phyloP scores from a whole-genome alignment of 2,888 invertebrate species.

The Alloscopus bannaensis region DNA sequence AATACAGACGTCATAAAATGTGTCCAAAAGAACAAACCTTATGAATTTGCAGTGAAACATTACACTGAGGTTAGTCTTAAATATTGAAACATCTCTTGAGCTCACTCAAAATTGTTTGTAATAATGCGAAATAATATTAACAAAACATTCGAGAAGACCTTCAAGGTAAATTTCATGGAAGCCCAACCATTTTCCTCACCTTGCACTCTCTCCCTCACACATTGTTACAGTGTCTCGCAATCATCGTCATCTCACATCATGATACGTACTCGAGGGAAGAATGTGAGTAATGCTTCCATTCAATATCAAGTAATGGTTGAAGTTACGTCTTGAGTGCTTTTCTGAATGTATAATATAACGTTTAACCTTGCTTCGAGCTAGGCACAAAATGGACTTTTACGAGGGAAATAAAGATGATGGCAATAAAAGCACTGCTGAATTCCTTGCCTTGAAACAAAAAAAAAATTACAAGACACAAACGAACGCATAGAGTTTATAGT shows the following conservation, averaged over 20 bases:
- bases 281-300: not conserved
- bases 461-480: conserved; percentile 22
- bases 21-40: no score
- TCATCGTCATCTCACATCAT: no score
- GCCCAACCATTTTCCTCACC: conserved; percentile 36
- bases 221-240: conserved; percentile 21
- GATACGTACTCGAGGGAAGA: no score
- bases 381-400: conserved; percentile 34
- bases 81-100: no score
- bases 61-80: no score
- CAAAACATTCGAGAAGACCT: conserved; percentile 25
- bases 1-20: no score
- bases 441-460: conserved; percentile 44
- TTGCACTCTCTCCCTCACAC: conserved; percentile 14
- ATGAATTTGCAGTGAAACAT: no score
- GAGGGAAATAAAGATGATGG: conserved; percentile 26
- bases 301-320: not conserved
- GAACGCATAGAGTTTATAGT: no score
- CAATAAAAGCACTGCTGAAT: conserved; percentile 41
- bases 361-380: conserved; percentile 26
- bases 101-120: no score
- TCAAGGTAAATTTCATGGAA: conserved; percentile 48
- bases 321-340: not conserved
- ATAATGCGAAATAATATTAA: no score
- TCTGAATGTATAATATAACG: conserved; percentile 13